Evolutionary conservation across 2,113 vertebrate genomes (phyloP).

Genomic region (Tragelaphus imberbis): DNA sequence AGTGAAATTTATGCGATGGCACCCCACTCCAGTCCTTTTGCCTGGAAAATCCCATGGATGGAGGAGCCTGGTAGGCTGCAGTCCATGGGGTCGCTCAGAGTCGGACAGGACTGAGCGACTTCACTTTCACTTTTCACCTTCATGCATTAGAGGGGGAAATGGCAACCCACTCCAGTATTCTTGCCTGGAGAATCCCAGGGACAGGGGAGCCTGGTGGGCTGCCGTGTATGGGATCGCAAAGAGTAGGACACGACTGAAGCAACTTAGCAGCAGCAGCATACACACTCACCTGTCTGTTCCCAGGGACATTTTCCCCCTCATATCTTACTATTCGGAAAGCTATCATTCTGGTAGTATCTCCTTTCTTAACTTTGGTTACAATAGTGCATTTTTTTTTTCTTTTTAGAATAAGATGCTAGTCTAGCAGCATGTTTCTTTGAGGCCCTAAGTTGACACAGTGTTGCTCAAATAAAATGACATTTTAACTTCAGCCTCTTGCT

Average conservation of each 20-base stretch:
- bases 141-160: too few species aligned
- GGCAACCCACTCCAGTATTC: too few species aligned
- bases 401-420: neutral
- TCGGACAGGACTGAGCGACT: too few species aligned
- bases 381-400: neutral
- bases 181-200: too few species aligned
- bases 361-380: neutral
- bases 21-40: too few species aligned
- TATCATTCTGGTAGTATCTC: neutral
- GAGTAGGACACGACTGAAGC: too few species aligned
- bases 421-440: neutral
- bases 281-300: neutral
- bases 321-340: neutral
- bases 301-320: neutral
- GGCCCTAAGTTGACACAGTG: neutral
- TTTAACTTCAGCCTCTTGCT: neutral
- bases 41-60: too few species aligned
- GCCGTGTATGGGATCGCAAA: too few species aligned
- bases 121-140: too few species aligned
- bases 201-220: too few species aligned
- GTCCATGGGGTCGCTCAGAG: too few species aligned
- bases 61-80: too few species aligned
- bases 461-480: neutral
- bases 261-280: neutral
- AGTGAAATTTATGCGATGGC: neutral